Evolutionary conservation across 2,888 invertebrate genomes (phyloP).

Genomic region (Tenodera sinensis): DNA sequence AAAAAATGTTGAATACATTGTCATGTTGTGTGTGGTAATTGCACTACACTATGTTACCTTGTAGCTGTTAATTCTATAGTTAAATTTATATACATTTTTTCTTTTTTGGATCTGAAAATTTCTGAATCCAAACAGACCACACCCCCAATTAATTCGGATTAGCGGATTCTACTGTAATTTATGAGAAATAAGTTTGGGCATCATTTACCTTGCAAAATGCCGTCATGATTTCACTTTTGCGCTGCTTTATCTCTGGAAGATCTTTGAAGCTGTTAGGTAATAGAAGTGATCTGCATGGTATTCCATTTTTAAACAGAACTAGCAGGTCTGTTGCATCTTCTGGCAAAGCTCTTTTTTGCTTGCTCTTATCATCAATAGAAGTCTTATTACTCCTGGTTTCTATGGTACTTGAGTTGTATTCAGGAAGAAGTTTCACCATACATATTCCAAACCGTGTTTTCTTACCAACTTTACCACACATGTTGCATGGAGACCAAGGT

Average conservation of each 20-base stretch:
- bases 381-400: neutral
- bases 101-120: no score
- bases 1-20: no score
- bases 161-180: no score
- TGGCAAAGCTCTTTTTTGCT: neutral
- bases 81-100: no score
- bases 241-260: slow-evolving; percentile 43
- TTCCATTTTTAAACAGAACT: slow-evolving; percentile 49
- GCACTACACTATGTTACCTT: no score
- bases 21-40: no score
- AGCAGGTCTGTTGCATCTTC: slow-evolving; percentile 36
- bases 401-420: neutral
- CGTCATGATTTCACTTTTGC: slow-evolving; percentile 54
- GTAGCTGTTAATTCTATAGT: no score
- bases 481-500: slow-evolving; percentile 62
- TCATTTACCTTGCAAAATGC: slow-evolving; percentile 51
- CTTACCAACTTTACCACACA: slow-evolving; percentile 57
- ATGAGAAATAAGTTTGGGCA: neutral
- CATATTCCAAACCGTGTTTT: slow-evolving; percentile 60
- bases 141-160: no score
- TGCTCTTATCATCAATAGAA: neutral
- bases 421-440: slow-evolving; percentile 41
- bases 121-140: no score
- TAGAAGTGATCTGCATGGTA: slow-evolving; percentile 57
- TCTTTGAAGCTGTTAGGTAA: slow-evolving; percentile 47